Evolutionary conservation across 2,888 invertebrate species (phyloP).

Genomic region (Metalampra italica): DNA sequence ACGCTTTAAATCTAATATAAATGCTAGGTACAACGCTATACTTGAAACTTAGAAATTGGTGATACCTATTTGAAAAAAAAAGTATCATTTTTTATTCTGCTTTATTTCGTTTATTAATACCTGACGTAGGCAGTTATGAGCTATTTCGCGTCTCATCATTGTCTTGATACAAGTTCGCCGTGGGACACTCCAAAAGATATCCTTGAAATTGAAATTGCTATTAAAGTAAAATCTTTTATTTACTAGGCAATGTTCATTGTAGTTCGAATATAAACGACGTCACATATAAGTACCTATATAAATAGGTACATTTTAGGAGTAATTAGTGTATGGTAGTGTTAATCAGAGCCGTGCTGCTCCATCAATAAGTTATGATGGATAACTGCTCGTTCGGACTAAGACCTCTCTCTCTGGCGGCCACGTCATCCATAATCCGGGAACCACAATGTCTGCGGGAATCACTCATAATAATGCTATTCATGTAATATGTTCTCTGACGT

Average conservation of each 20-base stretch:
- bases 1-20: constrained; percentile 48
- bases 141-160: too few species aligned
- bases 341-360: constrained; percentile 9
- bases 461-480: constrained; percentile 40
- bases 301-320: background rate
- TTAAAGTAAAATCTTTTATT: background rate
- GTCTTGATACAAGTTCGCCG: too few species aligned
- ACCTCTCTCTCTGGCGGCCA: constrained; percentile 31
- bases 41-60: too few species aligned
- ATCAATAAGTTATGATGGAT: constrained; percentile 74
- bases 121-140: too few species aligned
- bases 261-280: background rate
- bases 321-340: constrained; percentile 9
- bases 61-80: too few species aligned
- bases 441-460: constrained; percentile 48
- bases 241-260: background rate
- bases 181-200: too few species aligned
- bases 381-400: constrained; percentile 33
- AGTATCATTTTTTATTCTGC: too few species aligned
- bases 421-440: constrained; percentile 50
- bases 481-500: constrained; percentile 20
- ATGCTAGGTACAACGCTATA: too few species aligned
- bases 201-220: too few species aligned
- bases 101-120: too few species aligned
- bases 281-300: too few species aligned